These are phyloP conservation scores for Portunus trituberculatus DNA, from an alignment of 1,140 invertebrate species.

Conservation along the genomic window DNA sequence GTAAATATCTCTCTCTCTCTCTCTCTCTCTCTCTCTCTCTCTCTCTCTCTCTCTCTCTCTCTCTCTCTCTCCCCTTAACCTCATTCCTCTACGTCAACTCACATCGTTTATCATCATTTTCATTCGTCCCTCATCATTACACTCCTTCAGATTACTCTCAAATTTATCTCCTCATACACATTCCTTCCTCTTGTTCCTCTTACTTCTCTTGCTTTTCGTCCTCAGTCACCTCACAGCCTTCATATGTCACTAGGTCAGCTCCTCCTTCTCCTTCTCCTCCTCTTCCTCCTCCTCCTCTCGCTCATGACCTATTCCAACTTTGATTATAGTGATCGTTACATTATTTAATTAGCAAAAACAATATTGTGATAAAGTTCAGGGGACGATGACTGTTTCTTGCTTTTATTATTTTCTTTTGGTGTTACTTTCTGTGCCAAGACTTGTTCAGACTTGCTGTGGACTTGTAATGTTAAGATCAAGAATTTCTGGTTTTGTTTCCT, in stretches of 20 bases:
- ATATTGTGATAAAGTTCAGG: no score
- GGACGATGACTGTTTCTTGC: not conserved
- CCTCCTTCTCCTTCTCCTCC: not conserved
- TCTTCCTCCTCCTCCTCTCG: not conserved
- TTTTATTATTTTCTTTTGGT: not conserved
- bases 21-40: constrained; percentile 58
- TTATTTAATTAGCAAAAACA: not conserved
- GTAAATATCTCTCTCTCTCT: constrained; percentile 31
- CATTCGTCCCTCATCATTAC: not conserved
- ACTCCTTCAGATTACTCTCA: not conserved
- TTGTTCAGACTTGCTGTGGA: no score
- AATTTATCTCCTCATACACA: not conserved
- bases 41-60: constrained; percentile 58
- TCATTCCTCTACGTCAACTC: not conserved
- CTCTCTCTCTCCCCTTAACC: constrained; percentile 45
- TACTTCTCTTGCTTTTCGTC: constrained; percentile 14
- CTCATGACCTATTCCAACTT: not conserved
- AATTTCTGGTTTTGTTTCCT: not conserved
- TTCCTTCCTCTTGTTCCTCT: not conserved
- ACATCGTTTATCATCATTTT: not conserved
- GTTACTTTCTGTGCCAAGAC: no score
- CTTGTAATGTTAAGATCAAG: not conserved
- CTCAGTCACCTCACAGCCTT: not conserved
- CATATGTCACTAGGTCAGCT: constrained; percentile 22
- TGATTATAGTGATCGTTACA: not conserved